phyloP scores from a whole-genome alignment of 1,140 invertebrate species.

The Tetragnatha versicolor region DNA sequence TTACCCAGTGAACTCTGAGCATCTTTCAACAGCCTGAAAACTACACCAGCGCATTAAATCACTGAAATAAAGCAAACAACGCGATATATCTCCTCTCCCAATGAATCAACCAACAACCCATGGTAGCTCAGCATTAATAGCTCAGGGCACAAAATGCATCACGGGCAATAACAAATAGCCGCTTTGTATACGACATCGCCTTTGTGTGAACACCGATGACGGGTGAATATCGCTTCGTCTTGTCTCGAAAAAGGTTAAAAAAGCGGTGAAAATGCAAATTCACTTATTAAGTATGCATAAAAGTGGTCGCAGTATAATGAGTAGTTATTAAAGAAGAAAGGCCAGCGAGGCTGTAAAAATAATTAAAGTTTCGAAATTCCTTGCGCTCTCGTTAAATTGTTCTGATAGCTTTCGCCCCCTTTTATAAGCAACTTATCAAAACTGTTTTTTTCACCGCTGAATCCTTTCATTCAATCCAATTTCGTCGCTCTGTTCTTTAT shows the following conservation, averaged over 20 bases:
- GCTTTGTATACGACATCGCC: too few relatives aligned
- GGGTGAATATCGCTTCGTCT: background rate
- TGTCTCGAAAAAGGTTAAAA: background rate
- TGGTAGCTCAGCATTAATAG: too few relatives aligned
- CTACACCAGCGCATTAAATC: too few relatives aligned
- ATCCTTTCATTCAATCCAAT: background rate
- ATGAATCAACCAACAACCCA: too few relatives aligned
- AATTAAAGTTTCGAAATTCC: conserved; percentile 18
- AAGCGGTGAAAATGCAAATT: conserved; percentile 19
- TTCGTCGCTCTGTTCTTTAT: background rate
- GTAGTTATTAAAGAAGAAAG: conserved; percentile 23
- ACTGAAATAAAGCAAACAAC: too few relatives aligned
- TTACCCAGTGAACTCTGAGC: too few relatives aligned
- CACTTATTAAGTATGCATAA: conserved; percentile 36
- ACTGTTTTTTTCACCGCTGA: background rate
- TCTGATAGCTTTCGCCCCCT: background rate
- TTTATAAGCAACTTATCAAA: background rate
- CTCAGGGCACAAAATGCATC: too few relatives aligned
- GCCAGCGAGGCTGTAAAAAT: conserved; percentile 1
- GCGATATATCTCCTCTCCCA: too few relatives aligned
- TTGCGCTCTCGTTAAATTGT: background rate
- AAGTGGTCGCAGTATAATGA: conserved; percentile 12
- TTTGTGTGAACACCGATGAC: too few relatives aligned
- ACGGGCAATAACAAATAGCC: too few relatives aligned
- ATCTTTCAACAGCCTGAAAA: too few relatives aligned